Percentiles rank a stretch among this genome's conserved stretches.
phyloP scores from a whole-genome alignment of 2,888 invertebrate genomes.

The Drosophila rubida region DNA sequence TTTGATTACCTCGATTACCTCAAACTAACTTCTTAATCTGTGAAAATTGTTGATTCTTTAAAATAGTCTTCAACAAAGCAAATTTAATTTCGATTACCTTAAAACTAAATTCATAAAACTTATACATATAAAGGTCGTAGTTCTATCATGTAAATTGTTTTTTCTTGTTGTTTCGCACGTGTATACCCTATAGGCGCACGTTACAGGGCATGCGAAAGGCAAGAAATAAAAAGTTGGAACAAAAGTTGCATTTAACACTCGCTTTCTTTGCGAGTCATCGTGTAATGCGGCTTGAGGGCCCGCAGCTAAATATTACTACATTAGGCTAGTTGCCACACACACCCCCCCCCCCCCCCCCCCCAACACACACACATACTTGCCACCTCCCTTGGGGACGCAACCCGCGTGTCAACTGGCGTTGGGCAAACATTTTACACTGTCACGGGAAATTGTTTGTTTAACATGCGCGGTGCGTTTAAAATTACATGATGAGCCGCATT shows the following conservation, averaged over 20 bases:
- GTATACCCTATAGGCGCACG: neutral
- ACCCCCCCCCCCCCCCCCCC: neutral
- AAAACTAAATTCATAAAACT: too few species aligned
- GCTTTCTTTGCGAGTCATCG: constrained; percentile 74
- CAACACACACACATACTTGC: neutral
- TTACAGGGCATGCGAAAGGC: constrained; percentile 24
- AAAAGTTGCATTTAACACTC: constrained; percentile 76
- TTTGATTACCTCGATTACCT: too few species aligned
- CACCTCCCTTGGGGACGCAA: neutral
- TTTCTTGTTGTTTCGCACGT: too few species aligned
- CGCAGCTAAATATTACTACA: constrained; percentile 42
- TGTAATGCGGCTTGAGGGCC: constrained; percentile 49
- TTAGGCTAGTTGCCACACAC: constrained; percentile 31
- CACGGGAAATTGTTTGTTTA: constrained; percentile 80
- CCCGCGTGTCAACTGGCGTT: constrained; percentile 15
- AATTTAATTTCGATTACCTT: too few species aligned
- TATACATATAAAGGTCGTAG: too few species aligned
- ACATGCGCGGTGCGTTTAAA: constrained; percentile 79
- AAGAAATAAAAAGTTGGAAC: constrained; percentile 45
- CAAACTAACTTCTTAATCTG: too few species aligned
- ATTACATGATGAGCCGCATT: constrained; percentile 79
- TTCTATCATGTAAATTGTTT: too few species aligned
- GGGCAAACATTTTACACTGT: constrained; percentile 72
- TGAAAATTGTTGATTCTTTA: too few species aligned
- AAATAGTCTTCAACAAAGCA: too few species aligned